Evolutionary conservation across 64 coral and sea anemone species (phyloP).

Genomic region (Porites lutea): DNA sequence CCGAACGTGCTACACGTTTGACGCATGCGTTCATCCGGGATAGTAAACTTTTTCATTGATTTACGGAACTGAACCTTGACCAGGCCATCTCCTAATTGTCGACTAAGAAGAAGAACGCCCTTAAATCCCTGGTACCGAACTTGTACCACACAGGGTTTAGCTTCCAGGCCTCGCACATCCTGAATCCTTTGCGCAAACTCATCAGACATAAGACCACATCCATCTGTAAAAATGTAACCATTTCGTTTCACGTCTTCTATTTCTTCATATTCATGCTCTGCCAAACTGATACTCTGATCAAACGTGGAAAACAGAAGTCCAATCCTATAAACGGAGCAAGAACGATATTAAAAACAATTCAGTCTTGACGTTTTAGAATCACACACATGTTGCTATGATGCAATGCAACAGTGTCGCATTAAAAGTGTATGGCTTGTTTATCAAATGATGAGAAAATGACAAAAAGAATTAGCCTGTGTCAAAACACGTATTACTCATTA

Average conservation of each 20-base stretch:
- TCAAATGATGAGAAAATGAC: too few relatives aligned
- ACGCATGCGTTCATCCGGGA: slow-evolving; percentile 84
- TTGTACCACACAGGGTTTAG: slow-evolving; percentile 80
- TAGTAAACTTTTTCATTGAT: slow-evolving; percentile 85
- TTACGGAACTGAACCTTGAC: slow-evolving; percentile 82
- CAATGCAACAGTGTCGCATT: too few relatives aligned
- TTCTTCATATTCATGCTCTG: slow-evolving; percentile 45
- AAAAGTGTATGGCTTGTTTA: too few relatives aligned
- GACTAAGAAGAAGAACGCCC: slow-evolving; percentile 67
- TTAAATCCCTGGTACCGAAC: slow-evolving; percentile 93
- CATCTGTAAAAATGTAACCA: slow-evolving; percentile 84
- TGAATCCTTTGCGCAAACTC: slow-evolving; percentile 66
- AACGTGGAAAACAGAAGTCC: slow-evolving; percentile 88
- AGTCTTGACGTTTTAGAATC: background rate
- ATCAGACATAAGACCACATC: slow-evolving; percentile 90
- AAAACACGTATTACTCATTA: too few relatives aligned
- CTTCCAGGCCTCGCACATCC: slow-evolving; percentile 19
- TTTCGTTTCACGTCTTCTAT: slow-evolving; percentile 64
- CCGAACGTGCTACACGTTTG: slow-evolving; percentile 76
- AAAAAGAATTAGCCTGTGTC: too few relatives aligned
- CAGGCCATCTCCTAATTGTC: background rate
- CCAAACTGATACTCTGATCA: slow-evolving; percentile 64
- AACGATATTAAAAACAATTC: background rate
- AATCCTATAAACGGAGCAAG: background rate
- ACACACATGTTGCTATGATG: too few relatives aligned